A percentile compares a stretch with the other conserved stretches of the same genome.
These are phyloP conservation scores for Schizopygopsis pylzovi DNA, from an alignment of 2,797 vertebrate genomes.

Conservation along the genomic window DNA sequence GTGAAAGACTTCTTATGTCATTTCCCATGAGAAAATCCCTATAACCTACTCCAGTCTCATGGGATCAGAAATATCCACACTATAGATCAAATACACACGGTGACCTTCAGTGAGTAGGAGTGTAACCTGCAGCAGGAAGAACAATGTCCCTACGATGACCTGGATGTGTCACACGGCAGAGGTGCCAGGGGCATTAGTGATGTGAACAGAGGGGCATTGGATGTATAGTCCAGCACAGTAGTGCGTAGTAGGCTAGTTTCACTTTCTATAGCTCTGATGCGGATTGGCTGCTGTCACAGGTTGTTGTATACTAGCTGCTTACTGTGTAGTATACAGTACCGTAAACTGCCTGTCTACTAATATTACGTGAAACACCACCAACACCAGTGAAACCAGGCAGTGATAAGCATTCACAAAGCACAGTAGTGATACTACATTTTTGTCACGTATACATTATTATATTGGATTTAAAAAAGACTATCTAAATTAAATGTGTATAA, in stretches of 20 bases:
- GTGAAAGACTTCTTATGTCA: constrained; percentile 18
- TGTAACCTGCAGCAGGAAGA: not conserved
- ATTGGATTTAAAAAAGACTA: not conserved
- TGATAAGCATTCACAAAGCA: not conserved
- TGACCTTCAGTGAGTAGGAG: not conserved
- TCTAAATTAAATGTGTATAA: not conserved
- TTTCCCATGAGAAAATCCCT: not conserved
- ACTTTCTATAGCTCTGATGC: not conserved
- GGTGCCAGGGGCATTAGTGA: constrained; percentile 12
- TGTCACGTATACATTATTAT: not conserved
- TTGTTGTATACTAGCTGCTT: not conserved
- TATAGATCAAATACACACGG: not conserved
- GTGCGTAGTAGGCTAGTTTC: not conserved
- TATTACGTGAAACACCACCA: not conserved
- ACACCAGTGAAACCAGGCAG: not conserved
- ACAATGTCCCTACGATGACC: constrained; percentile 3
- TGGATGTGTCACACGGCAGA: not conserved
- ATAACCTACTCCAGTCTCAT: not conserved
- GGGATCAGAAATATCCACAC: not conserved
- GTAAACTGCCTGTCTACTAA: not conserved
- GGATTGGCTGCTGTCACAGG: not conserved
- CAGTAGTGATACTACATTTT: not conserved
- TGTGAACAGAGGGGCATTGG: not conserved
- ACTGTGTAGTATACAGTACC: not conserved
- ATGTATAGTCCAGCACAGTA: not conserved